These are phyloP conservation scores for Stichodactyla helianthus DNA, from an alignment of 64 coral and sea anemone genomes.

Conservation along the genomic window DNA sequence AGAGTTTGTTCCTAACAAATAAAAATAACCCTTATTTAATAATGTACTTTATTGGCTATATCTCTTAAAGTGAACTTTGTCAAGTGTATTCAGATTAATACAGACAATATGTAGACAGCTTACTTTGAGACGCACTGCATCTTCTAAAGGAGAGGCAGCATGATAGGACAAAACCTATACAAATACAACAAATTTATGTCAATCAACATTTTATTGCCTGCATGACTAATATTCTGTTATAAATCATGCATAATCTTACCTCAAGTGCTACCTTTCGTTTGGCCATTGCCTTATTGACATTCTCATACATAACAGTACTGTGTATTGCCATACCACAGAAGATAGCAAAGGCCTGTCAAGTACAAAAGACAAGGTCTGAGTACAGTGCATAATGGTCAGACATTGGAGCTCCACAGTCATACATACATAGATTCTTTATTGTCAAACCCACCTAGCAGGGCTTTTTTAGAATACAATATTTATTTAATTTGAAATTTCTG, in stretches of 20 bases:
- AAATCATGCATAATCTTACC: slow-evolving; percentile 28
- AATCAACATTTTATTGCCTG: not conserved
- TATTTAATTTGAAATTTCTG: no score
- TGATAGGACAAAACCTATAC: slow-evolving; percentile 91
- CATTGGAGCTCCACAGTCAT: no score
- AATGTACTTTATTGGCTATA: not conserved
- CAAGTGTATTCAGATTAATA: not conserved
- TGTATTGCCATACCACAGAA: slow-evolving; percentile 99
- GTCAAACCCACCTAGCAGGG: no score
- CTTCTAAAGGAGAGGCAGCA: slow-evolving; percentile 75
- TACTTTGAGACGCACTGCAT: slow-evolving; percentile 82
- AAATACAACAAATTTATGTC: not conserved
- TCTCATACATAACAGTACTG: slow-evolving; percentile 93
- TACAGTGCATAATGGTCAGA: no score
- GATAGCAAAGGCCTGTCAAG: slow-evolving; percentile 92
- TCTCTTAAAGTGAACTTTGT: not conserved
- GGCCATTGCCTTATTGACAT: slow-evolving; percentile 97
- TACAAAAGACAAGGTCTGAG: not conserved
- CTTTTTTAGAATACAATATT: no score
- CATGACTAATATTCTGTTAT: no score
- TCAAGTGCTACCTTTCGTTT: slow-evolving; percentile 97
- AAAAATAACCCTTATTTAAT: no score
- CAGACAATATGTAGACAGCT: not conserved
- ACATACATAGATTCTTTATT: no score
- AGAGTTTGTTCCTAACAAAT: slow-evolving; percentile 38